Conservation (phyloP, 2,888 invertebrate species). For the Luperina testacea region DNA sequence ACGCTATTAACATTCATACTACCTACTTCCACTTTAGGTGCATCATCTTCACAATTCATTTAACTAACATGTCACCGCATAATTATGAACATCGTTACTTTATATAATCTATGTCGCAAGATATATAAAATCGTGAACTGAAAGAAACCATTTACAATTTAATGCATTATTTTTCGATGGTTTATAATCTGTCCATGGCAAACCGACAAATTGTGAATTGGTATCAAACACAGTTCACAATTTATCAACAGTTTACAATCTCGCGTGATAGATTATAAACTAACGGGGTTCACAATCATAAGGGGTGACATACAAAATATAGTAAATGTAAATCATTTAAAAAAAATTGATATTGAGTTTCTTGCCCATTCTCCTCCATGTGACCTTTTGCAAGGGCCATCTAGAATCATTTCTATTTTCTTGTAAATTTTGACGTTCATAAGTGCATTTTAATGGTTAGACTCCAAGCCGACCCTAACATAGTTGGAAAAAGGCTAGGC, state of each 20-base stretch:
- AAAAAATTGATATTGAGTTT: not conserved
- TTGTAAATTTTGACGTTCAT: not conserved
- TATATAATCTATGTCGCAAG: too few species aligned
- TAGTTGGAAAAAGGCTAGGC: too few species aligned
- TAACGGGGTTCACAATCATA: not conserved
- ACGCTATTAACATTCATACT: conserved; percentile 9
- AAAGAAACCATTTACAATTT: not conserved
- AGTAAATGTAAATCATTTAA: not conserved
- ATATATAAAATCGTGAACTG: not conserved
- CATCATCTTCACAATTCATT: not conserved
- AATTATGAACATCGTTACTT: too few species aligned
- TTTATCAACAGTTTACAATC: not conserved
- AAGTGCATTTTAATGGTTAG: not conserved
- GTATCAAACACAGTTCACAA: not conserved
- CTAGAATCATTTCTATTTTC: not conserved
- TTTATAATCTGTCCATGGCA: not conserved
- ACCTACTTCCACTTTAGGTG: not conserved
- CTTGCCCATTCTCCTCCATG: too few species aligned
- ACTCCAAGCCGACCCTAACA: too few species aligned
- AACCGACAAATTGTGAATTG: not conserved
- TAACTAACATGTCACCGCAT: not conserved
- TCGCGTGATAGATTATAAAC: not conserved
- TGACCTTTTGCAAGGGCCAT: not conserved
- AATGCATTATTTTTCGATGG: not conserved
- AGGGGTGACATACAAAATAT: not conserved